Evolutionary conservation across 1,140 invertebrate genomes (phyloP).

Genomic region (Reticulitermes speratus): DNA sequence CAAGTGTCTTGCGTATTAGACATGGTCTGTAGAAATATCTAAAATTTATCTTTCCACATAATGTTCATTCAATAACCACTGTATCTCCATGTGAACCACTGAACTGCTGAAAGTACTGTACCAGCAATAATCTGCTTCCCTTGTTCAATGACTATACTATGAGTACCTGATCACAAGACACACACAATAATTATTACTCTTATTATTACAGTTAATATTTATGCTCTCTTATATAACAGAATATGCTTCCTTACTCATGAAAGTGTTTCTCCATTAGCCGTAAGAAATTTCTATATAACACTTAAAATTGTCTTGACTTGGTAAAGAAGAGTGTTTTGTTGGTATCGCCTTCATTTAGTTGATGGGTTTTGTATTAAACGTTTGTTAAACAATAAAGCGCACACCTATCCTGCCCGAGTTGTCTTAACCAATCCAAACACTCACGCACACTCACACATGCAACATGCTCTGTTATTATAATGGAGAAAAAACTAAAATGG

Average conservation of each 20-base stretch:
- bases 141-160: background rate
- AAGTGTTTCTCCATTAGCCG: background rate
- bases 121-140: background rate
- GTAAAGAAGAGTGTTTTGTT: slow-evolving; percentile 10
- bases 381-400: slow-evolving; percentile 14
- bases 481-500: background rate
- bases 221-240: background rate
- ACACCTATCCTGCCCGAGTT: slow-evolving; percentile 28
- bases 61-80: no score
- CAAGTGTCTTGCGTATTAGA: no score
- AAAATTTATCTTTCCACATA: background rate
- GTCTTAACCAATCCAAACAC: slow-evolving; percentile 1
- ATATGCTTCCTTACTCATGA: background rate
- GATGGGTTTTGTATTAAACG: background rate
- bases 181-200: background rate
- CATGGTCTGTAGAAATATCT: no score
- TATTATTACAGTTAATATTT: background rate
- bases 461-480: background rate
- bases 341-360: background rate
- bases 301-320: background rate
- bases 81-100: background rate
- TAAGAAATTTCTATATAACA: background rate
- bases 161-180: slow-evolving; percentile 20
- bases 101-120: background rate
- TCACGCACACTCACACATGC: background rate